Conservation (phyloP, 2,113 vertebrate species). For the Elgaria multicarinata region DNA sequence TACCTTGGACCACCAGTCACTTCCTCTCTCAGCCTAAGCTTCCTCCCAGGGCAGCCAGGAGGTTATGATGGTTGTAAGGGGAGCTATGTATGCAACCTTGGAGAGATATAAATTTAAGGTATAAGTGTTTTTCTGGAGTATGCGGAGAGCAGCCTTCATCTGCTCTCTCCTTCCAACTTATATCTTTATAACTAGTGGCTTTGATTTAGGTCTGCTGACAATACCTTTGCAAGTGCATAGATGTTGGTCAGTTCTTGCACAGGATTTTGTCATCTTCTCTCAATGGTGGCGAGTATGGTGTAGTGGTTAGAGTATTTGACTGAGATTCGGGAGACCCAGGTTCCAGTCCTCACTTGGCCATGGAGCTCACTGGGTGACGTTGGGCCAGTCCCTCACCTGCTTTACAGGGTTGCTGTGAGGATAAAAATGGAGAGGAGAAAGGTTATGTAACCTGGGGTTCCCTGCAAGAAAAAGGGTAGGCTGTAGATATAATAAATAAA, state of each 20-base stretch:
- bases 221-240: neutral
- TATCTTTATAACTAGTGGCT: neutral
- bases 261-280: neutral
- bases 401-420: no score
- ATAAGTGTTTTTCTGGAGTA: neutral
- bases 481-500: no score
- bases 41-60: neutral
- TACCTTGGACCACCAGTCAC: neutral
- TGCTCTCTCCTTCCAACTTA: neutral
- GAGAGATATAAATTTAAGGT: neutral
- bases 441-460: no score
- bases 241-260: neutral
- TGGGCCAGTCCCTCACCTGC: no score
- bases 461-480: no score
- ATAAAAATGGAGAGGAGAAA: no score
- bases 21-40: neutral
- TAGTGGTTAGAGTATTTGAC: no score
- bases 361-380: no score
- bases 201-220: conserved; percentile 24
- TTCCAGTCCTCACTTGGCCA: no score
- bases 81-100: neutral
- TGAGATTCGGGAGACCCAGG: no score
- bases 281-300: neutral
- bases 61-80: no score
- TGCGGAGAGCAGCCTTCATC: neutral